Evolutionary conservation across 2,113 vertebrate species (phyloP), one percentile per base, ranked within the genome.

Genomic region (Eleginops maclovinus): DNA sequence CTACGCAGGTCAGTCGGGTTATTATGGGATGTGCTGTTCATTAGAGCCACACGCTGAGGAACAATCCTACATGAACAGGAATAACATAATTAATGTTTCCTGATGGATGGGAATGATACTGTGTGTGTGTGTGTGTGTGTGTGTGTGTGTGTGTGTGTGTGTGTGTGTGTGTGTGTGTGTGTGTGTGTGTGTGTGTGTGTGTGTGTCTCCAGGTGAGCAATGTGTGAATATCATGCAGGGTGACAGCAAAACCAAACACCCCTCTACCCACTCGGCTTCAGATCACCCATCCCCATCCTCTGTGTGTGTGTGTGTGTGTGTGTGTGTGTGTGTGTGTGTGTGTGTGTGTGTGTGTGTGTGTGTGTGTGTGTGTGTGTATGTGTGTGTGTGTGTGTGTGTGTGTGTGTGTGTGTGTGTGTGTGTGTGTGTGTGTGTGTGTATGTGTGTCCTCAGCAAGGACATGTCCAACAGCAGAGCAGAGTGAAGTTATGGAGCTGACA

Each of bases 191-290:
- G 58, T 43, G 58, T 16, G 59, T 41, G 58, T 15, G 56, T 47
- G 43, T 28, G 61, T 47, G 61, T n/a, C n/a, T n/a, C n/a, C 60
- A 46, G 41, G 65, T 41, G 49, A 16, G 28, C 22, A 50, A 49
- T 24, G 49, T 28, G 28, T 28, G 28, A 28, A 67, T 53, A 16
- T 36, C 47, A 66, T 53, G 31, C 49, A 53, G 49, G 40, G 49
- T 67, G 65, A 53, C 65, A 11, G 65, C 40, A 5, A 63, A 63
- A 63, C 31, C 65, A 46, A 56, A 56, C 17, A 56, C 41, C 31
- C 22, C 51, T 55, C 61, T n/a, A 24, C 61, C 41, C 8, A 17
- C 41, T 22, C 13, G 13, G 19, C 64, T 53, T 22, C 49, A 15
- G 4, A 11, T 12, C 24, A 15, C 47, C 65, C 65, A 54, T 55